Base-by-base conservation (phyloP, 2,113 vertebrate genomes). In the Ameiurus melas region DNA sequence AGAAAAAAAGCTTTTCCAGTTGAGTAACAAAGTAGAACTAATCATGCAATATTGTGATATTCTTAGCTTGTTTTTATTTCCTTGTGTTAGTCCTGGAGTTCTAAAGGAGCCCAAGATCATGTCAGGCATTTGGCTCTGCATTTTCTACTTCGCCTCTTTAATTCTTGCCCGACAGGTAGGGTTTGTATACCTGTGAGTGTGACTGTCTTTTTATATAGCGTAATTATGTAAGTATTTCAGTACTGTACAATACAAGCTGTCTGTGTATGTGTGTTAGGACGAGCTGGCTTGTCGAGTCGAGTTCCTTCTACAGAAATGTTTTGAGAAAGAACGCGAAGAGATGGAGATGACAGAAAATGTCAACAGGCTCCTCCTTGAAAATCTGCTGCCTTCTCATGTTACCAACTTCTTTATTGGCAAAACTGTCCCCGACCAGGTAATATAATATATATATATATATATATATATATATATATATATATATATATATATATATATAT, bases 291-390 rank as follows among this genome's bases (percentile, higher is more conserved):
- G 95, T 87, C 96, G 97, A 0, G 93, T 97, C 1, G 97, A 98
- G 90, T 98, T 98, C 93, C 95, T 97, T 87, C 93, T 97, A 94
- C 94, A 97, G 85, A 95, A 93, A 77, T 97, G 97, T 47, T 97
- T 98, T 91, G 90, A 95, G 68, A 90, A 92, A 66, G 97, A 97
- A 90, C 85, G 89, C 0, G 97, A 97, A 43, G 95, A 97, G 89
- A 97, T 97, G 87, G 97, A 98, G 93, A 97, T 94, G 0, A 97
- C 97, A 93, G 97, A 97, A 93, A 97, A 97, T 55, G 93, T 97
- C 77, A 98, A 97, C 89, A 95, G 94, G 80, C 96, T 97, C n/a
- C 95, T 98, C 66, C 92, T 98, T 5, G 94, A 98, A 92, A 98
- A 97, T 0, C 95, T 98, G 39, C 95, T 98, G 47, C 97, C 97